phyloP scores from a whole-genome alignment of 2,888 invertebrate genomes.

The Gerris lacustris region DNA sequence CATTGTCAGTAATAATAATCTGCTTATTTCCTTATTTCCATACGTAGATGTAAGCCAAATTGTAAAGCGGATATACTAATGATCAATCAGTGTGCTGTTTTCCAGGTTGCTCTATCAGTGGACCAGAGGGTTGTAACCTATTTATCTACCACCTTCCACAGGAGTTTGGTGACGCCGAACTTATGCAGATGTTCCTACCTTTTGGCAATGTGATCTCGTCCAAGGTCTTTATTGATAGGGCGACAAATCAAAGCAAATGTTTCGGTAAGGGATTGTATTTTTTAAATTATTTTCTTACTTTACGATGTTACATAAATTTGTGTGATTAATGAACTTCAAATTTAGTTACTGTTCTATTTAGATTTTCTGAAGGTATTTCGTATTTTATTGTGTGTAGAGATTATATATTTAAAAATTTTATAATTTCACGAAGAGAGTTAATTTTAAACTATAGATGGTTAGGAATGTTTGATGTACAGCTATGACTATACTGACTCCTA shows the following conservation, averaged over 20 bases:
- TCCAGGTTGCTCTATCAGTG: conserved; percentile 86
- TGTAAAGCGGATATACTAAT: conserved; percentile 18
- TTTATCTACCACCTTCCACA: conserved; percentile 99
- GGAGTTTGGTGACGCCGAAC: conserved; percentile 97
- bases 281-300: conserved; percentile 28
- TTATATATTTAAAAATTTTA: no score
- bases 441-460: no score
- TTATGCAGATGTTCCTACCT: conserved; percentile 99
- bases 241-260: conserved; percentile 99
- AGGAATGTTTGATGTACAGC: no score
- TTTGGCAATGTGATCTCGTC: conserved; percentile 99
- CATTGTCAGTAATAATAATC: no score
- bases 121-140: conserved; percentile 98
- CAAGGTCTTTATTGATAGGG: conserved; percentile 99
- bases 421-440: no score
- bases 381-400: no score
- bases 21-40: no score
- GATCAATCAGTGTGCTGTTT: conserved; percentile 28
- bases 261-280: conserved; percentile 63
- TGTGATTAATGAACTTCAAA: neutral
- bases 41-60: no score
- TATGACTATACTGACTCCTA: no score
- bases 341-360: no score
- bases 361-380: no score
- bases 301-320: neutral